A percentile compares a stretch with the other conserved stretches of the same genome.
Conservation (phyloP, 2,888 invertebrate species). For the Acholoe squamosa region DNA sequence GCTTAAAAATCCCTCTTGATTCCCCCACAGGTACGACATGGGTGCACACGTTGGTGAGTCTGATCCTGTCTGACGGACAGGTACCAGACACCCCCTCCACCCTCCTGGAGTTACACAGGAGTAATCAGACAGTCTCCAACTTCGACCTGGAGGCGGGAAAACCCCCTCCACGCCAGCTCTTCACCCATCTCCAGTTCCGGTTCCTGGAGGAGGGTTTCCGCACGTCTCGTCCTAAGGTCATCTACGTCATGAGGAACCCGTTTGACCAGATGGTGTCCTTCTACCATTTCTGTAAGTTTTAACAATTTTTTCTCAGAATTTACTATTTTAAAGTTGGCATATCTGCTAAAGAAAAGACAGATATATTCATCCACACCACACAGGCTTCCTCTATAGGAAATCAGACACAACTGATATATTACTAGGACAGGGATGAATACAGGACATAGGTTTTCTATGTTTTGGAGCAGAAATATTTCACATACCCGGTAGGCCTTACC, state of each 20-base stretch:
- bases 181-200: conserved; percentile 56
- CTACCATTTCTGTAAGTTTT: conserved; percentile 24
- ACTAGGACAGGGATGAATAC: no score
- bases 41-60: background rate
- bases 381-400: no score
- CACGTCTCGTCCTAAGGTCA: conserved; percentile 64
- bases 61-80: background rate
- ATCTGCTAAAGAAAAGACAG: no score
- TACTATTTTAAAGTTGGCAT: no score
- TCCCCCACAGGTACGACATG: background rate
- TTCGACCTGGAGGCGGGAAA: background rate
- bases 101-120: background rate
- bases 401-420: no score
- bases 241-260: conserved; percentile 1
- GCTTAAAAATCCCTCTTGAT: background rate
- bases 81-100: background rate
- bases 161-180: conserved; percentile 68
- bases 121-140: background rate
- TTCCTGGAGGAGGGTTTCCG: conserved; percentile 24
- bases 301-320: no score
- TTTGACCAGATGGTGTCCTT: conserved; percentile 43
- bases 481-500: no score
- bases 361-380: no score
- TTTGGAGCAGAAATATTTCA: no score
- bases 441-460: no score